Evolutionary conservation across 2,888 invertebrate genomes (phyloP).

Genomic region (Brachylomia viminalis): DNA sequence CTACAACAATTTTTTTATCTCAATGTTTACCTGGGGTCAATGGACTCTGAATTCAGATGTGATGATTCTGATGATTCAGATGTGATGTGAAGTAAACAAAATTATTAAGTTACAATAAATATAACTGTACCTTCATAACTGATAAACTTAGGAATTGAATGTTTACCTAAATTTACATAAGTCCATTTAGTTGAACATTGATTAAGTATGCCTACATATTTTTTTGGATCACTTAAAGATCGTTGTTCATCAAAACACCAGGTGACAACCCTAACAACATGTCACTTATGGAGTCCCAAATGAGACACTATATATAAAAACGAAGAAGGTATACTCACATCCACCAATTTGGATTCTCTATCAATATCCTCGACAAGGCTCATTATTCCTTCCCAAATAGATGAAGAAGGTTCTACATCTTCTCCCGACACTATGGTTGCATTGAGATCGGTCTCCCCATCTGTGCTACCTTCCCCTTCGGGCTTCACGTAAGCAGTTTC

Average conservation of each 20-base stretch:
- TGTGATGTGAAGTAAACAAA: constrained; percentile 22
- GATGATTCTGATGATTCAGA: too few species aligned
- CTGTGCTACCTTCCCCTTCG: constrained; percentile 75
- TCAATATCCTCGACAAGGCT: constrained; percentile 85
- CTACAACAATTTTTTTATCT: not conserved
- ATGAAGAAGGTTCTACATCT: constrained; percentile 79
- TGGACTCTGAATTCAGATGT: too few species aligned
- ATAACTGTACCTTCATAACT: not conserved
- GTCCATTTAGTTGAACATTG: not conserved
- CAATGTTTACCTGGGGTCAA: constrained; percentile 17
- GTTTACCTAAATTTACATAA: not conserved
- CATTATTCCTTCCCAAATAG: constrained; percentile 87
- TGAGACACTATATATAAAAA: not conserved
- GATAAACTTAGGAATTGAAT: not conserved
- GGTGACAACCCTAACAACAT: too few species aligned
- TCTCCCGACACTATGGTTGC: constrained; percentile 82
- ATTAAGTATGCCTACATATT: not conserved
- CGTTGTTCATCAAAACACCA: not conserved
- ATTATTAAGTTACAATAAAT: not conserved
- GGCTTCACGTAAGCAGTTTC: constrained; percentile 80
- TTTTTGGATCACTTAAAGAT: not conserved
- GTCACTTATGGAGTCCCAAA: not conserved
- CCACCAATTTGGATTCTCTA: constrained; percentile 78
- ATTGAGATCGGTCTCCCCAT: constrained; percentile 82
- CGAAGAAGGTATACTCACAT: constrained; percentile 76